phyloP scores from a whole-genome alignment of 2,888 invertebrate species.

The Oeneis ivallda region DNA sequence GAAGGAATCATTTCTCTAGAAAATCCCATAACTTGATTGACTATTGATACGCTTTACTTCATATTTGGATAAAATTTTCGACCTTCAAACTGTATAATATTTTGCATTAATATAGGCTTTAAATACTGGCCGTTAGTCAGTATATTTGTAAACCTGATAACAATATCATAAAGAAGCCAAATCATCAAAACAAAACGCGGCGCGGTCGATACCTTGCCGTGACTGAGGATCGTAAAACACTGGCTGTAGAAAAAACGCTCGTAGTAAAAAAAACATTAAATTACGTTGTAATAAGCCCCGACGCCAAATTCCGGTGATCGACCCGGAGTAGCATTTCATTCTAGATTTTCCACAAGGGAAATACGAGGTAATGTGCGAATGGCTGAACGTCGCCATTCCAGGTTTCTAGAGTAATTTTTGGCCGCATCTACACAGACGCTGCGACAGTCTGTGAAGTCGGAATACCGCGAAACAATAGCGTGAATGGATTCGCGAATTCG shows the following conservation, averaged over 20 bases:
- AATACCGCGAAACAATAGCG: too few relatives aligned
- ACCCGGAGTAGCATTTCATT: conserved; percentile 57
- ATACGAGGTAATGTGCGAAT: conserved; percentile 47
- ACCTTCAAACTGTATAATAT: too few relatives aligned
- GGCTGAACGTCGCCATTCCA: conserved; percentile 5
- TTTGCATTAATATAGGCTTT: too few relatives aligned
- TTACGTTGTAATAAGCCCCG: conserved; percentile 73
- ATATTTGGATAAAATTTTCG: too few relatives aligned
- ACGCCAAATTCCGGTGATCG: conserved; percentile 70
- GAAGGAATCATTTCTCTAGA: too few relatives aligned
- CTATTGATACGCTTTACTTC: too few relatives aligned
- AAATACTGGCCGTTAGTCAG: neutral
- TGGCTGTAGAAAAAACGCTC: conserved; percentile 63
- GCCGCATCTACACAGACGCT: too few relatives aligned
- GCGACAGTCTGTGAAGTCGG: too few relatives aligned
- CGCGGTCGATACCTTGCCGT: conserved; percentile 74
- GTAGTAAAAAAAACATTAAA: conserved; percentile 73
- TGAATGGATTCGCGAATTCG: too few relatives aligned
- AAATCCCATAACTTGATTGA: too few relatives aligned
- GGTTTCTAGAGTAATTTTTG: neutral
- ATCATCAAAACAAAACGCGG: conserved; percentile 18
- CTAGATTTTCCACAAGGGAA: conserved; percentile 77
- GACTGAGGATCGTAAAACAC: conserved; percentile 72
- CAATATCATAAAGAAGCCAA: conserved; percentile 2
- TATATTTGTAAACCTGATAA: neutral